Evolutionary conservation across 2,888 invertebrate genomes (phyloP), one percentile per base, ranked within the genome.

Genomic region (Ophion slaviceki): DNA sequence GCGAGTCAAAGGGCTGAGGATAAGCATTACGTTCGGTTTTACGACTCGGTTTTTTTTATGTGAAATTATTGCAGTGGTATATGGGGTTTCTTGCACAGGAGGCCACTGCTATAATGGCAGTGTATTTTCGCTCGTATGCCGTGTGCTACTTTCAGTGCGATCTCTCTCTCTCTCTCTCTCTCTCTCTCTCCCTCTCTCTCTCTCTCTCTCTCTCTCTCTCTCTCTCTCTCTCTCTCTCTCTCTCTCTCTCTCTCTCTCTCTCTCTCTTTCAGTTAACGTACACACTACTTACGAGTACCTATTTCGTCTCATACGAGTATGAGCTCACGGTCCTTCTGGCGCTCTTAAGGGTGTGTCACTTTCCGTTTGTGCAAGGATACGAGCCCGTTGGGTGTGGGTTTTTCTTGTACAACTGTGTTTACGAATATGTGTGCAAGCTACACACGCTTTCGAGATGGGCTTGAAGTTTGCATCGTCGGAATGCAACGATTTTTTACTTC

Each of bases 271-370:
- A 57, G 24, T 74, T 40, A 5, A 28, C 47, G 47, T 47, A 47
- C 53, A 28, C 20, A 20, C 53, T n/a, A 4, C 40, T 14, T 20
- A 28, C 36, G 36, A 59, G 61, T 71, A 67, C 47, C 28, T 47
- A 45, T 78, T 47, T 71, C 66, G 40, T 20, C 20, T 47, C 20
- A 59, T 53, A 71, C 47, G 78, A 78, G 57, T 67, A 74, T 59
- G 64, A 72, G 67, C 78, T 75, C 53, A 59, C 82, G 53, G 70
- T 85, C 64, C 78, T 74, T 79, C 61, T 62, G 85, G 57, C 75
- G 80, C 61, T 79, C 68, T 72, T 77, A 83, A 83, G 82, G 85
- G 85, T 82, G 85, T 86, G 85, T 86, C 85, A 83, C 77, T 83
- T 83, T 86, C 82, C 85, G 82, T 86, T 86, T 74, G 72, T 80